phyloP scores from a whole-genome alignment of 2,113 vertebrate species.

The Silurus asotus region DNA sequence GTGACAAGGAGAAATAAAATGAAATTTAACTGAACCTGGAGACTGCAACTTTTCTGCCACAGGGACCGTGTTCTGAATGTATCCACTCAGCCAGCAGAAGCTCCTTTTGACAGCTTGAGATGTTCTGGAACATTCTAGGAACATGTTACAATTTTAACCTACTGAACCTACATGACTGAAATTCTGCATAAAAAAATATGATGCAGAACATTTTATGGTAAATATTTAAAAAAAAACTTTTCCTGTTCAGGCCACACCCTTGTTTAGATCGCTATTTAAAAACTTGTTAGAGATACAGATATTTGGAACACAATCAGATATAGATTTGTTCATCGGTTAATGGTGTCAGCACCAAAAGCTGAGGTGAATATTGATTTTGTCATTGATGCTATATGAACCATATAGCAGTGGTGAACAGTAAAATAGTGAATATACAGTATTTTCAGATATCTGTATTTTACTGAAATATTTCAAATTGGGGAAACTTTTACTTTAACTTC shows the following conservation, averaged over 20 bases:
- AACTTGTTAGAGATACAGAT: neutral
- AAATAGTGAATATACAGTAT: too few relatives aligned
- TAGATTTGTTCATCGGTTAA: neutral
- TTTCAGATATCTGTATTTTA: too few relatives aligned
- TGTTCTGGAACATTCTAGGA: neutral
- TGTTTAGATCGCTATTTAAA: neutral
- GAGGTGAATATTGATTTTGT: too few relatives aligned
- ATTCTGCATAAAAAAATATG: neutral
- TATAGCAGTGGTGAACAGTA: too few relatives aligned
- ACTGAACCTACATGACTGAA: neutral
- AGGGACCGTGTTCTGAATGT: conserved; percentile 53
- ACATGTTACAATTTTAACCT: neutral
- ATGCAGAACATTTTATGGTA: neutral
- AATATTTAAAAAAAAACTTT: neutral
- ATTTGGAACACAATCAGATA: neutral
- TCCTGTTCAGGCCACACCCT: neutral
- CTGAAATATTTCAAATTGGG: too few relatives aligned
- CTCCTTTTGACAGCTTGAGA: neutral
- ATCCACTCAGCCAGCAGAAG: neutral
- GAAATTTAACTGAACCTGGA: conserved; percentile 59
- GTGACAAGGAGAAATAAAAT: conserved; percentile 64
- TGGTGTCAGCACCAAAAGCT: too few relatives aligned
- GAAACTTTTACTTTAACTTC: too few relatives aligned
- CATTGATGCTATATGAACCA: too few relatives aligned
- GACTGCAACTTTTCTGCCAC: conserved; percentile 58